Evolutionary conservation across 2,888 invertebrate genomes (phyloP).

Genomic region (Limenitis camilla): DNA sequence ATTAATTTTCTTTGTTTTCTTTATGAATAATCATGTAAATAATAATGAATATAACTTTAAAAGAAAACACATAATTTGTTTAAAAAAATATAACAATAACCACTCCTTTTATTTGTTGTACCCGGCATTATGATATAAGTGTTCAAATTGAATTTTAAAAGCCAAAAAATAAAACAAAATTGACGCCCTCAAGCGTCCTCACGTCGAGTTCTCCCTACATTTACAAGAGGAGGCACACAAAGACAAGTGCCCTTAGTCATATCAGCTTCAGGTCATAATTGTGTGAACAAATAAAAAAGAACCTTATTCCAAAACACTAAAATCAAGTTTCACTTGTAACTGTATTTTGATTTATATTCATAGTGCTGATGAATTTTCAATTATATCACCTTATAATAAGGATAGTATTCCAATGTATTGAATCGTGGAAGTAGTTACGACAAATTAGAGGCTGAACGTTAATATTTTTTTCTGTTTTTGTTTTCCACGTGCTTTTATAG

Average conservation of each 20-base stretch:
- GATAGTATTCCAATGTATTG: background rate
- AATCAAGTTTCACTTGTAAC: background rate
- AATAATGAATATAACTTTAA: no score
- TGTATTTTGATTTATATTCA: background rate
- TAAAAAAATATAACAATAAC: no score
- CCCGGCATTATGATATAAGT: no score
- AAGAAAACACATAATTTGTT: no score
- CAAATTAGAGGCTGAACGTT: conserved; percentile 10
- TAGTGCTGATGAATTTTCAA: background rate
- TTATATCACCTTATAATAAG: rapidly evolving
- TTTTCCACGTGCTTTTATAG: conserved; percentile 1
- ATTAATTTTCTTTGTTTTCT: no score
- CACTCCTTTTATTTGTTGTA: no score
- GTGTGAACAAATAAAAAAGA: conserved; percentile 2
- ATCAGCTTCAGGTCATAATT: conserved; percentile 1
- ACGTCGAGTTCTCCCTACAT: conserved; percentile 13
- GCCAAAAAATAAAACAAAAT: conserved; percentile 15
- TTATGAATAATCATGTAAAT: no score
- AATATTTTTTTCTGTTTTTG: conserved; percentile 6
- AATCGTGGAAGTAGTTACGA: background rate
- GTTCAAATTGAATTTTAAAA: background rate
- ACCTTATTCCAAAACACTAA: background rate
- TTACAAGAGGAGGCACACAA: conserved; percentile 16
- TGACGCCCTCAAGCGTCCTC: conserved; percentile 14
- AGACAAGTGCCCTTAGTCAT: conserved; percentile 11